Base-by-base conservation (phyloP, 2,888 invertebrate genomes). In the Sialis lutaria region DNA sequence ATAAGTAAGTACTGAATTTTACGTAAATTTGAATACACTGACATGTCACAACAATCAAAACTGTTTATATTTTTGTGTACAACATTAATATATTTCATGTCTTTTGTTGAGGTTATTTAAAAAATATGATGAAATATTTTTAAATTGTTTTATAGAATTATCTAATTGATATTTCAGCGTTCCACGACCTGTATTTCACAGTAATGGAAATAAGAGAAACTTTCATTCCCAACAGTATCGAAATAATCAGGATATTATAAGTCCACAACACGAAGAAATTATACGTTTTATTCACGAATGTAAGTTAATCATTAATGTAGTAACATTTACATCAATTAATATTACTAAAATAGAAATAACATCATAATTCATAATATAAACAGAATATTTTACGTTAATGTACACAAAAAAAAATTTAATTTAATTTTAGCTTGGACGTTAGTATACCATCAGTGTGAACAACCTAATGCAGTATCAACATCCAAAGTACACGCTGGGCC, bases 241-340 rank as follows among this genome's bases (percentile, higher is more conserved):
- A 63, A 60, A 73, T 65, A 65, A 75, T 64, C 64, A 75, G 53
- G 75, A 78, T 61, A 67, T 67, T 44, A 73, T 79, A 52, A 74
- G 76, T 49, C 88, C 87, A 48, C 83, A 88, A 58, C 88, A 90
- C 61, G 86, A 88, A 61, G 88, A 88, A 69, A 79, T 89, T 54
- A 83, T 89, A 59, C 80, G 79, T 69, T 90, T 77, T 67, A 81
- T 90, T 58, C 80, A 82, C 64, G 86, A 87, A 65, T 86, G 88
- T 89, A 72, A 79, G 80, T 75, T 53, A 35, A 13, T 33, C 32
- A 43, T 35, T 48, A 40, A 35, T 6, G 35, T 22, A 33, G 34
- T 32, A 12, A 41, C 48, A 33, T 30, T 47, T 41, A 33, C 45
- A 42, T 47, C 45, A 33, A 35, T 22, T 41, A 50, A 40, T 35